Evolutionary conservation across 2,888 invertebrate genomes (phyloP).

Genomic region (Dynastes maya): DNA sequence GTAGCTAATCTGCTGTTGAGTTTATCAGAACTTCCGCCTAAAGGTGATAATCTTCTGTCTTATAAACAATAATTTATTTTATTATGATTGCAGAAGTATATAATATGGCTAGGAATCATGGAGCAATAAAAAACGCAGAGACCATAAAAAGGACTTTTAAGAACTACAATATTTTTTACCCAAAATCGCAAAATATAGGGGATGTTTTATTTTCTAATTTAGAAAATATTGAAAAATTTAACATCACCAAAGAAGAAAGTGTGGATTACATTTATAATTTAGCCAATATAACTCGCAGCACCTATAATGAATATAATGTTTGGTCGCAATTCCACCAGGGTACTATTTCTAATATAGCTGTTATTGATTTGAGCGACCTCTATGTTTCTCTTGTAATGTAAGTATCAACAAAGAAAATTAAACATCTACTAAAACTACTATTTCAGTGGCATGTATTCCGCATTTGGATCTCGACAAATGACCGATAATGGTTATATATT

Average conservation of each 20-base stretch:
- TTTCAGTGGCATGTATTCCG: slow-evolving; percentile 73
- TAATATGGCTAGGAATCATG: slow-evolving; percentile 61
- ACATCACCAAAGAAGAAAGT: slow-evolving; percentile 62
- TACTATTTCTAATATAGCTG: slow-evolving; percentile 76
- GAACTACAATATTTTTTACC: slow-evolving; percentile 66
- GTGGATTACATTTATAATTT: slow-evolving; percentile 59
- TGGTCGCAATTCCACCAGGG: slow-evolving; percentile 66
- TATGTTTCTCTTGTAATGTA: slow-evolving; percentile 81
- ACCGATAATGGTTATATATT: slow-evolving; percentile 73
- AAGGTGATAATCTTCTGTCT: slow-evolving; percentile 59
- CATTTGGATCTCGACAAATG: slow-evolving; percentile 72
- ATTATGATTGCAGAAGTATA: slow-evolving; percentile 65
- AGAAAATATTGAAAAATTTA: slow-evolving; percentile 62
- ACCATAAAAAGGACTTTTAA: slow-evolving; percentile 63
- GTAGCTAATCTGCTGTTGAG: slow-evolving; percentile 74
- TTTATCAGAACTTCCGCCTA: slow-evolving; percentile 71
- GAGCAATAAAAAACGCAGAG: slow-evolving; percentile 53
- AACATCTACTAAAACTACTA: neutral
- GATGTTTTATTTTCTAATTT: slow-evolving; percentile 63
- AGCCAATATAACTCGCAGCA: slow-evolving; percentile 62
- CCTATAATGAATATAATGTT: slow-evolving; percentile 63
- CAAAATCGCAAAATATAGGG: slow-evolving; percentile 63
- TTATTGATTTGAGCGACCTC: slow-evolving; percentile 77
- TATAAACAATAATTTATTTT: slow-evolving; percentile 1
- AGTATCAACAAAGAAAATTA: slow-evolving; percentile 59